A percentile compares a stretch with the other conserved stretches of the same genome.
Evolutionary conservation across 2,888 invertebrate species (phyloP).

Genomic region (Eilema caniola): DNA sequence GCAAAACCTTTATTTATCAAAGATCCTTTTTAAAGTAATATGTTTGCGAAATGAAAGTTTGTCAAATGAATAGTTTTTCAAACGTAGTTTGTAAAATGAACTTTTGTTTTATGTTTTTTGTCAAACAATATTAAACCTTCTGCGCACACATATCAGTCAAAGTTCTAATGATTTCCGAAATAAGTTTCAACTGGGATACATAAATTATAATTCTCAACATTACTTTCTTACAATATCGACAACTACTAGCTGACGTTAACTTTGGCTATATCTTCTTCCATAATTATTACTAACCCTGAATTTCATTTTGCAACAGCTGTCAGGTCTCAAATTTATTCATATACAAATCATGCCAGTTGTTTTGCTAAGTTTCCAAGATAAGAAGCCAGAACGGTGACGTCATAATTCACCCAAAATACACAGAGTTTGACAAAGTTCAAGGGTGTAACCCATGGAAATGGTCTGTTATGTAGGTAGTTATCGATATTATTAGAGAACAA

Average conservation of each 20-base stretch:
- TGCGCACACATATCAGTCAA: too few relatives aligned
- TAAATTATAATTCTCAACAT: not conserved
- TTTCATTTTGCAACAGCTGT: conserved; percentile 19
- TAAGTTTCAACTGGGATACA: not conserved
- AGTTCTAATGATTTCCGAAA: not conserved
- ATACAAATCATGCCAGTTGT: conserved; percentile 26
- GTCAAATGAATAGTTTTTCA: too few relatives aligned
- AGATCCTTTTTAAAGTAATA: too few relatives aligned
- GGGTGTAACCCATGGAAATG: conserved; percentile 43
- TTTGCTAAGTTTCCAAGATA: conserved; percentile 47
- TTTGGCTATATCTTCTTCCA: not conserved
- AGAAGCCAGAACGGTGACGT: conserved; percentile 47
- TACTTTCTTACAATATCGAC: not conserved
- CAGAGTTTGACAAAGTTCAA: conserved; percentile 57
- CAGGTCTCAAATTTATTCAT: conserved; percentile 16
- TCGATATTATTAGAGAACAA: conserved; percentile 25
- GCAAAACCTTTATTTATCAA: too few relatives aligned
- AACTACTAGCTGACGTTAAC: not conserved
- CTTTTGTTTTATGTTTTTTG: too few relatives aligned
- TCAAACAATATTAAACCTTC: too few relatives aligned
- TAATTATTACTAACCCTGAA: conserved; percentile 23
- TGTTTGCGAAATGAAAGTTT: too few relatives aligned
- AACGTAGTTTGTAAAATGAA: too few relatives aligned
- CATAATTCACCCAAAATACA: conserved; percentile 47
- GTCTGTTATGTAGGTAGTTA: conserved; percentile 23